Percentiles rank a stretch among this genome's conserved stretches.
Evolutionary conservation across 2,797 vertebrate species (phyloP).

Genomic region (Epinephelus malabaricus): DNA sequence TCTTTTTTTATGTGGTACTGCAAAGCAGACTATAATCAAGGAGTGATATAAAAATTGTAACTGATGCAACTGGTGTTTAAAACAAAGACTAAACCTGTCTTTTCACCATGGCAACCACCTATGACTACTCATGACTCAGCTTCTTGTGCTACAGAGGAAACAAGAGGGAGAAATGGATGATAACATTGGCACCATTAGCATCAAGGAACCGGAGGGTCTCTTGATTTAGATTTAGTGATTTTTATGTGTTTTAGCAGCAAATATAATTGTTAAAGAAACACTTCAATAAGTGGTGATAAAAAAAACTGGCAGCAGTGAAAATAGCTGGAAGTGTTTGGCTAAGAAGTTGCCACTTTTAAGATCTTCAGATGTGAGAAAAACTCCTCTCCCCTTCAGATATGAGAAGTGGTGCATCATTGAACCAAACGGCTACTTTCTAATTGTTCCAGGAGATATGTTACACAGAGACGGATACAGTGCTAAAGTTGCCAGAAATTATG

Average conservation of each 20-base stretch:
- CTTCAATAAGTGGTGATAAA: background rate
- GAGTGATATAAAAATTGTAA: background rate
- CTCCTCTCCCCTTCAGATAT: no score
- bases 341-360: conserved; percentile 4
- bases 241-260: background rate
- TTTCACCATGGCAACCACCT: conserved; percentile 20
- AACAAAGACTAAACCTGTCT: background rate
- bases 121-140: background rate
- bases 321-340: background rate
- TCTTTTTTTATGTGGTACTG: background rate
- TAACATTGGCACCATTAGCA: background rate
- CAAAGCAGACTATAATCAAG: conserved; percentile 1
- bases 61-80: conserved; percentile 19
- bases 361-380: conserved; percentile 1
- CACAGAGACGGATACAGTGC: background rate
- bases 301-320: conserved; percentile 4
- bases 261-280: background rate
- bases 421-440: conserved; percentile 21
- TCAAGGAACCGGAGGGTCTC: background rate
- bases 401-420: background rate
- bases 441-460: background rate
- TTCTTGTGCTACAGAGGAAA: background rate
- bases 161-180: background rate
- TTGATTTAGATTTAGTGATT: background rate
- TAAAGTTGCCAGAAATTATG: conserved; percentile 24